Conservation (phyloP, 2,888 invertebrate genomes). For the Lasioglossum zephyrum region DNA sequence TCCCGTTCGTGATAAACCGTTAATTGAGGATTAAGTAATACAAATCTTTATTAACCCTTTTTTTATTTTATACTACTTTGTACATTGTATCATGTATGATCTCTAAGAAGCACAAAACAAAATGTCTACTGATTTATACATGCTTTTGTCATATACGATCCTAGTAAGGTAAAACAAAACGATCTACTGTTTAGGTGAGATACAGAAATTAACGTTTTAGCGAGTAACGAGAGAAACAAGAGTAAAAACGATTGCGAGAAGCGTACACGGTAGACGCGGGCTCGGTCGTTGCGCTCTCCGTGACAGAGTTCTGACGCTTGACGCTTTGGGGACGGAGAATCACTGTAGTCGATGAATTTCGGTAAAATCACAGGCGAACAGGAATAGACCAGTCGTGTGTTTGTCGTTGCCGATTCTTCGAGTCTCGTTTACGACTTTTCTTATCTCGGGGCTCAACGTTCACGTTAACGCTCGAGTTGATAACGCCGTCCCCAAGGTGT, state of each 20-base stretch:
- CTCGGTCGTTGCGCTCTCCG: conserved; percentile 47
- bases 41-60: conserved; percentile 81
- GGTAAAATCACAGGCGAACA: not conserved
- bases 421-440: not conserved
- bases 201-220: conserved; percentile 15
- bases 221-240: not conserved
- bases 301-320: not conserved
- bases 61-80: conserved; percentile 84
- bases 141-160: conserved; percentile 80
- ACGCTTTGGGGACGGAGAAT: not conserved
- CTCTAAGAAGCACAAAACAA: conserved; percentile 83
- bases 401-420: not conserved
- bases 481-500: not conserved
- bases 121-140: conserved; percentile 81
- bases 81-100: conserved; percentile 83
- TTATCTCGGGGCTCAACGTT: no score
- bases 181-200: conserved; percentile 70
- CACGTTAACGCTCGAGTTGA: not conserved
- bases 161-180: conserved; percentile 68
- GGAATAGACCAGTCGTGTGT: not conserved
- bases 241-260: not conserved
- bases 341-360: not conserved
- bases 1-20: conserved; percentile 76
- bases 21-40: conserved; percentile 76
- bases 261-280: conserved; percentile 29